These are phyloP conservation scores for Athetis lepigone DNA, from an alignment of 2,888 invertebrate species.

Conservation along the genomic window DNA sequence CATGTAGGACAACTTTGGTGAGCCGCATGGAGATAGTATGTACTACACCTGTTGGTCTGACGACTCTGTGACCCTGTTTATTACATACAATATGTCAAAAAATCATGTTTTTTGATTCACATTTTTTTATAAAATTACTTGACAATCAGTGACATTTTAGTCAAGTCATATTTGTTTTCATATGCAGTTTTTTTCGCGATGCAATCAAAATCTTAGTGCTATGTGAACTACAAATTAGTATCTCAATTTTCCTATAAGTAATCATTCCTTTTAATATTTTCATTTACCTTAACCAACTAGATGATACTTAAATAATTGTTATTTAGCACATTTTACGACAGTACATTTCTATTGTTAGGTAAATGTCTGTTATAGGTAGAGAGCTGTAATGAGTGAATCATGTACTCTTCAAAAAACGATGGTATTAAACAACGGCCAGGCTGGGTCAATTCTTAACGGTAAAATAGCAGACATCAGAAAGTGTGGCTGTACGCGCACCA, in stretches of 20 bases:
- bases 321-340: no score
- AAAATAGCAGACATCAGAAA: conserved; percentile 49
- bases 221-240: no score
- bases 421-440: no score
- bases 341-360: not conserved
- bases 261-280: no score
- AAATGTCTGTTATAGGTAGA: conserved; percentile 10
- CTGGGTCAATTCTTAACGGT: not conserved
- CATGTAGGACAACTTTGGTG: not conserved
- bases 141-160: conserved; percentile 39
- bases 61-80: conserved; percentile 14
- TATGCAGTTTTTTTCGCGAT: conserved; percentile 60
- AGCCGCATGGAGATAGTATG: not conserved
- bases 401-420: not conserved
- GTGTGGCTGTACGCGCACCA: conserved; percentile 82
- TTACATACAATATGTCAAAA: conserved; percentile 14
- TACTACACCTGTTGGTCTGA: no score
- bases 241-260: no score
- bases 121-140: conserved; percentile 11
- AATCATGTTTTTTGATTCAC: not conserved
- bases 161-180: conserved; percentile 57
- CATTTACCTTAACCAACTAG: no score
- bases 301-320: no score
- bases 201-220: conserved; percentile 62
- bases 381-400: conserved; percentile 19